Evolutionary conservation across 2,888 invertebrate species (phyloP), one percentile per base, ranked within the genome.

Genomic region (Rhynchonema sp.): DNA sequence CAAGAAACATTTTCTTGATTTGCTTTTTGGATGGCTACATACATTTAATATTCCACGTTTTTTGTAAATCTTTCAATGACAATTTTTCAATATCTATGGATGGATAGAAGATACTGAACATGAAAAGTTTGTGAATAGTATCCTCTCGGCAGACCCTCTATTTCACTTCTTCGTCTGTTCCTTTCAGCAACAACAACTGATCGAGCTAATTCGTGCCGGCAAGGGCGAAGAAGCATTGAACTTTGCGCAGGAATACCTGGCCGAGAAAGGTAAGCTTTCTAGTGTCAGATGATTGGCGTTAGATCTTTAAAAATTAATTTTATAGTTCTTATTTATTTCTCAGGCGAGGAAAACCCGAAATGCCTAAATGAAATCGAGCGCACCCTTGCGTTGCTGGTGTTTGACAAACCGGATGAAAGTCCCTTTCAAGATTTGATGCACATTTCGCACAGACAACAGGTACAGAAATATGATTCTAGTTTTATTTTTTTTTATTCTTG

Each of bases 371-470:
- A 94, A 75, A 76, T 94, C 60, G 96, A 96, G 75, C 80, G 92
- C 62, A 94, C 96, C 0, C 78, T 98, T 59, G 92, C 96, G 0
- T 77, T 98, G 59, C 75, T 98, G 25, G 96, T 96, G 6, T 98
- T 98, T 75, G 94, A 96, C 63, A 89, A 94, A 71, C 94, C 96
- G 0, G 84, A 87, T 66, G 83, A 82, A 60, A 90, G 91, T 65
- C 96, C 96, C 0, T 98, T 94, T 77, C 86, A 89, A 25, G 91
- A 96, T 74, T 79, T 98, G 49, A 78, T 98, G 62, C 84, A 91
- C 68, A 85, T 88, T 22, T 86, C 91, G 20, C 92, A 96, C 71
- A 80, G 94, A 69, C 92, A 94, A 76, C 53, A 49, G 49, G 49
- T 49, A 17, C n/a, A n/a, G n/a, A n/a, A n/a, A n/a, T n/a, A n/a